A percentile compares a stretch with the other conserved stretches of the same genome.
These are phyloP conservation scores for Drosophila neotestacea DNA, from an alignment of 2,888 invertebrate species.

Conservation along the genomic window DNA sequence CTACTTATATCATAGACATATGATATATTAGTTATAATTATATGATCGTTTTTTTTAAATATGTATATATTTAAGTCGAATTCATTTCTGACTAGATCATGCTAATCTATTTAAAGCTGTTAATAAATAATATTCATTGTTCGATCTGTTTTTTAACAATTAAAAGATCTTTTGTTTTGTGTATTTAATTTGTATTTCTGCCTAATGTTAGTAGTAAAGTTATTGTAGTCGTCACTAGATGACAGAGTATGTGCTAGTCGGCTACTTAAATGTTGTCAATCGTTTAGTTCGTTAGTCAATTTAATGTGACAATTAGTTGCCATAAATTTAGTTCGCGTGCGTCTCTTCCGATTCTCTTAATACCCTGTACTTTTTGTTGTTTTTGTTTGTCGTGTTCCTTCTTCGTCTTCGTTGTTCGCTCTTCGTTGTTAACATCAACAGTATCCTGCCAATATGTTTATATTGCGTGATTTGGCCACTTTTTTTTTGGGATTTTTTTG, in stretches of 20 bases:
- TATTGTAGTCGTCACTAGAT: background rate
- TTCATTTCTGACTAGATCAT: background rate
- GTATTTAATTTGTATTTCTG: no score
- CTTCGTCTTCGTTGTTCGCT: background rate
- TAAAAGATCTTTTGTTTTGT: no score
- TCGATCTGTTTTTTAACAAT: no score
- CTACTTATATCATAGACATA: no score
- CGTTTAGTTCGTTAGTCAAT: constrained; percentile 28
- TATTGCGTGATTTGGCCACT: constrained; percentile 66
- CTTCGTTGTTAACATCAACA: constrained; percentile 63
- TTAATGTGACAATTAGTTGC: constrained; percentile 68
- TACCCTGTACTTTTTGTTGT: constrained; percentile 6
- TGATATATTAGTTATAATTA: no score
- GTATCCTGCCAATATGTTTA: constrained; percentile 50
- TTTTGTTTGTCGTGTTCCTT: constrained; percentile 35
- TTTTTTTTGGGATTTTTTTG: constrained; percentile 24
- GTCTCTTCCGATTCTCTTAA: constrained; percentile 9
- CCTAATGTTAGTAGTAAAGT: no score
- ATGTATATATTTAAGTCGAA: no score
- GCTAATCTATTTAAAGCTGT: background rate
- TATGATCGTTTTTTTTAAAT: no score
- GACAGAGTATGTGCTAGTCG: background rate
- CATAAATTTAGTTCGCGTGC: constrained; percentile 64
- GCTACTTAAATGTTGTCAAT: background rate
- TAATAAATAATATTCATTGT: no score